Base-by-base conservation (phyloP, 2,797 vertebrate species). In the Xenentodon cancila region DNA sequence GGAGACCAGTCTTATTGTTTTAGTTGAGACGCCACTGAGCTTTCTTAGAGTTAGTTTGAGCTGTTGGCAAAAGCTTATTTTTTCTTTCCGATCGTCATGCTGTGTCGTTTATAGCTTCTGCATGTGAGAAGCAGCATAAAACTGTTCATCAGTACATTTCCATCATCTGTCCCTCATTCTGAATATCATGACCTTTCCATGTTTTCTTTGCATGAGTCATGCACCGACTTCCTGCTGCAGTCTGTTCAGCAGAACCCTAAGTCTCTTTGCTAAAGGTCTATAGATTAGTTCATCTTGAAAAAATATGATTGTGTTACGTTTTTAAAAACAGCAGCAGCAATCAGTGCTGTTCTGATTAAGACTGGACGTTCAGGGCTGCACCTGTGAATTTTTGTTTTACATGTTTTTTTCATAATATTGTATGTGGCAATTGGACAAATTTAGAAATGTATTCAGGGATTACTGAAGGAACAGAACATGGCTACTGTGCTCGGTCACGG, bases 61-160 rank as follows among this genome's bases (percentile, higher is more conserved):
- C 43, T 53, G 18, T 44, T 16, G 40, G 19, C 19, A 2, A 15
- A 25, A 52, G 34, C 15, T 49, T 12, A 17, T 17, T 46, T 46
- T 32, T 46, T 20, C 25, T 34, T 52, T 17, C n/a, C 49, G 13
- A 43, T 5, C 1, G 13, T 13, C 37, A 6, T 52, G 21, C 30
- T 45, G 6, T 30, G 9, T 13, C 19, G 16, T 43, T 46, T 61
- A 53, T 18, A 20, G 42, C 30, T 50, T 1, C 61, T 71, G 60
- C 73, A 67, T 72, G 66, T 69, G 52, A 75, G 21, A 63, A 68
- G 62, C 54, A 55, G 21, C 34, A 48, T 47, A 32, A 27, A 66
- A 16, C 42, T 59, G 19, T 40, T 15, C 55, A 63, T 68, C 64
- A 58, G 42, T 61, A 45, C 11, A 11, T 68, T 21, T 68, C 43